Percentiles rank a stretch among this genome's conserved stretches.
These are phyloP conservation scores for Brachypteracias leptosomus DNA, from an alignment of 2,113 vertebrate species.

Conservation along the genomic window DNA sequence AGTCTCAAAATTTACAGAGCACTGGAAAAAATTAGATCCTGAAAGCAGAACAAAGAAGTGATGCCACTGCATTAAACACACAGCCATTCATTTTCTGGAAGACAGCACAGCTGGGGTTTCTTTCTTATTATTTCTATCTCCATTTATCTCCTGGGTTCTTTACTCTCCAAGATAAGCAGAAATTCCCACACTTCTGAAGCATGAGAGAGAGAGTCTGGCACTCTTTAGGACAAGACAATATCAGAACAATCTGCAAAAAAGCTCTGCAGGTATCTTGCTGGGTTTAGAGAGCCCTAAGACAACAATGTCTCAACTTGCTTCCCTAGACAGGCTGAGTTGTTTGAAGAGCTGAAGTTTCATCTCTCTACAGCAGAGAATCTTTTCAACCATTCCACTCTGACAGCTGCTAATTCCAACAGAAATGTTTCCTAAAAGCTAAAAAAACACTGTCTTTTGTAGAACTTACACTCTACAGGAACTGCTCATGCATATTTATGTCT, in stretches of 20 bases:
- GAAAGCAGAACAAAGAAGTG: background rate
- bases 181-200: background rate
- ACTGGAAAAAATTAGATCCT: background rate
- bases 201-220: background rate
- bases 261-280: background rate
- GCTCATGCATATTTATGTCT: background rate
- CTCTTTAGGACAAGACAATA: background rate
- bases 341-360: background rate
- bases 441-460: background rate
- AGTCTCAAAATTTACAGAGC: background rate
- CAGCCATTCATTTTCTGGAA: background rate
- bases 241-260: background rate
- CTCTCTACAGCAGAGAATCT: background rate
- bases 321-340: background rate
- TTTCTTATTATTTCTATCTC: background rate
- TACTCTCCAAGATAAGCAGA: background rate
- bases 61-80: background rate
- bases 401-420: constrained; percentile 20
- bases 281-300: background rate
- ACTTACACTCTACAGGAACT: background rate
- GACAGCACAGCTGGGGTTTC: background rate
- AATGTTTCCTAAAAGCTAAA: constrained; percentile 30
- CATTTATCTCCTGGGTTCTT: background rate
- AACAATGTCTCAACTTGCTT: background rate
- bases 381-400: background rate